Evolutionary conservation across 2,797 vertebrate genomes (phyloP).

Genomic region (Trichosurus vulpecula): DNA sequence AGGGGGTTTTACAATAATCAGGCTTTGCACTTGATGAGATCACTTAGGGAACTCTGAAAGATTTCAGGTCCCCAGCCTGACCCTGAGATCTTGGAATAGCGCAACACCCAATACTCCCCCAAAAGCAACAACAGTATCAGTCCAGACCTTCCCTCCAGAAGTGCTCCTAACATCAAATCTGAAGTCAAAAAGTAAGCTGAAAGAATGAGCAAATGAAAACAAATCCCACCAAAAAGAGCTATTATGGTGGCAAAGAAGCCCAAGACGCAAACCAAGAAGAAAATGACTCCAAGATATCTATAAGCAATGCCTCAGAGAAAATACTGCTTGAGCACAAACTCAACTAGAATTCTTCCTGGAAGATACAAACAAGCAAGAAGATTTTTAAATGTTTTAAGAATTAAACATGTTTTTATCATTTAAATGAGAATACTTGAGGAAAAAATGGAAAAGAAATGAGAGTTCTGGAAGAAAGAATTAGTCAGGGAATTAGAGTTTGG

Average conservation of each 20-base stretch:
- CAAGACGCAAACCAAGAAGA: not conserved
- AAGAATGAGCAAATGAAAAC: not conserved
- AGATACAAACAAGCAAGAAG: not conserved
- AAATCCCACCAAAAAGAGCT: not conserved
- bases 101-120: not conserved
- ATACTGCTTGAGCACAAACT: not conserved
- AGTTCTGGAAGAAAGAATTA: not conserved
- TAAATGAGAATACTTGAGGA: not conserved
- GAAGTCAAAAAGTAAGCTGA: not conserved
- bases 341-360: not conserved
- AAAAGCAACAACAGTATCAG: not conserved
- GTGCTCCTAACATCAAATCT: not conserved
- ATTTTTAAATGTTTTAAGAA: not conserved
- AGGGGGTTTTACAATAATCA: not conserved
- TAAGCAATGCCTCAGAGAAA: not conserved
- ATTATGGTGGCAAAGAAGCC: not conserved
- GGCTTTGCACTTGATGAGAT: not conserved
- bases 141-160: not conserved
- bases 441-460: not conserved
- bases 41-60: not conserved
- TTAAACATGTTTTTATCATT: not conserved
- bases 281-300: not conserved
- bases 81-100: not conserved
- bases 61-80: not conserved
- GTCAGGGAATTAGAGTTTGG: not conserved